Conservation (phyloP, 2,797 vertebrate species). For the Ctenopoma kingsleyae region DNA sequence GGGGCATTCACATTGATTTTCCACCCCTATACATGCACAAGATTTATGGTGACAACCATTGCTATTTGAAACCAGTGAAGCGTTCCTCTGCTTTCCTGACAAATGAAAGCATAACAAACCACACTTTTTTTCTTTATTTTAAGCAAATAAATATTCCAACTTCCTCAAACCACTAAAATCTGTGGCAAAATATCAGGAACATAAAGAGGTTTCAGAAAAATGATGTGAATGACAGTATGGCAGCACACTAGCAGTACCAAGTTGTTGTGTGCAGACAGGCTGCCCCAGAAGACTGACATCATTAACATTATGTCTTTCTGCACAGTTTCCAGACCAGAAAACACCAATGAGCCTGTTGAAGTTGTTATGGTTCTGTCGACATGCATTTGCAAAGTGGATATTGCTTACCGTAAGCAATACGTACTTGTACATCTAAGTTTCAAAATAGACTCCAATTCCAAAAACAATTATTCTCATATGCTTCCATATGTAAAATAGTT, state of each 20-base stretch:
- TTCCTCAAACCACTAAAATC: slow-evolving; percentile 76
- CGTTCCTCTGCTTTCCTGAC: slow-evolving; percentile 64
- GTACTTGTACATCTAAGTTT: slow-evolving; percentile 1
- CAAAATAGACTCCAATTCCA: slow-evolving; percentile 29
- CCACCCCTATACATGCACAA: slow-evolving; percentile 69
- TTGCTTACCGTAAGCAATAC: slow-evolving; percentile 28
- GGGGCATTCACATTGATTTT: slow-evolving; percentile 51
- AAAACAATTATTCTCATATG: slow-evolving; percentile 30
- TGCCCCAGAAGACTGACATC: slow-evolving; percentile 59
- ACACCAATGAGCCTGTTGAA: slow-evolving; percentile 26
- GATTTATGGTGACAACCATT: slow-evolving; percentile 84
- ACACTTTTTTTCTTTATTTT: slow-evolving; percentile 72
- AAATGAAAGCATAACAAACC: slow-evolving; percentile 83
- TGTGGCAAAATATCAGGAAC: slow-evolving; percentile 78
- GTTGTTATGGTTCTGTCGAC: slow-evolving; percentile 17
- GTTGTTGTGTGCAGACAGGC: slow-evolving; percentile 51
- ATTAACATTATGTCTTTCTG: slow-evolving; percentile 56
- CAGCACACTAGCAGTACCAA: slow-evolving; percentile 43
- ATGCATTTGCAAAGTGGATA: slow-evolving; percentile 15
- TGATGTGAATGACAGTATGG: slow-evolving; percentile 73
- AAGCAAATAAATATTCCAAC: slow-evolving; percentile 81
- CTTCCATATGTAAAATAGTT: slow-evolving; percentile 25
- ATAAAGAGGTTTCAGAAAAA: slow-evolving; percentile 79
- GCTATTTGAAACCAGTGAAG: slow-evolving; percentile 76
- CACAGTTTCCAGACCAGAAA: slow-evolving; percentile 50